Evolutionary conservation across 1,140 invertebrate species (phyloP), one percentile per base, ranked within the genome.

Genomic region (Ectropis grisescens): DNA sequence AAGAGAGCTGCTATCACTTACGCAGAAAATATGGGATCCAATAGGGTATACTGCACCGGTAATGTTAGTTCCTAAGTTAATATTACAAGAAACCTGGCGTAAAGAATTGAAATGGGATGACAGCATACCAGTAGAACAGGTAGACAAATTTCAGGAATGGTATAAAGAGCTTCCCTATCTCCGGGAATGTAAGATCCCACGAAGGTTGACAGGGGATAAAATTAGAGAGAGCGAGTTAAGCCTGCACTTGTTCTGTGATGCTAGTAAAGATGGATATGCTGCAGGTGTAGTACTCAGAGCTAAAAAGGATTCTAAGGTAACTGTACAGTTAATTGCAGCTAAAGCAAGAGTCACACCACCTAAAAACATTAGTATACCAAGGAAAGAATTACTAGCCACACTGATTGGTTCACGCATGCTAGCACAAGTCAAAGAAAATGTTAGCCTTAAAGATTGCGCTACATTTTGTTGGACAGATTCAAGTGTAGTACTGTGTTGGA

Each of bases 21-120:
- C 37, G 5, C 43, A 46, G 28, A 25, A 16, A 8, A 37, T 46
- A 8, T 46, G 33, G 24, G 43, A 46, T 22, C 43, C 43, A 6
- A 9, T 46, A 2, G 43, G 43, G 0, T 23, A 32, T 13, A 16
- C 16, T 2, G 32, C 11, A 25, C 28, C 43, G 23, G 37, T 16
- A 11, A 46, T 29, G 4, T 12, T 46, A 13, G 15, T 36, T 6
- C 37, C 37, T 1, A 35, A 28, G 12, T 7, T 40, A 15, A 22
- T 46, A 11, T 16, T 39, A 30, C 43, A 46, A 19, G 13, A 35
- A 32, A 11, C 13, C 6, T 39, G 37, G 43, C 2, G n/a, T 2
- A 0, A 1, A 2, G 25, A 37, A 11, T 24, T 26, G 1, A 24
- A 5, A 8, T 38, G 41, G 41, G 41, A 44, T 16, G 30, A 44